Percentiles rank a stretch among this genome's conserved stretches.
Evolutionary conservation across 2,888 invertebrate species (phyloP).

Genomic region (Eupithecia centaureata): DNA sequence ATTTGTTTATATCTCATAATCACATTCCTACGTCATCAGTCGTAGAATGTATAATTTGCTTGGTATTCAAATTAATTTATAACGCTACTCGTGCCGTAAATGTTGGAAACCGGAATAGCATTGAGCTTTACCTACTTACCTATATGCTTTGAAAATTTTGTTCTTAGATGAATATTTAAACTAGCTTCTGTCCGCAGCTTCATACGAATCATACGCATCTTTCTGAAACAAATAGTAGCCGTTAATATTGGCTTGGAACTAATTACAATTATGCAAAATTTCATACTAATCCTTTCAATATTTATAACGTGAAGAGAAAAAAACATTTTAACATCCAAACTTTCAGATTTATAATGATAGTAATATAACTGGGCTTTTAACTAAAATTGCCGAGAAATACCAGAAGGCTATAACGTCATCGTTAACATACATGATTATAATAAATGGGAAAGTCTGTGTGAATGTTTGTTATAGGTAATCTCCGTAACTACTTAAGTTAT

Average conservation of each 20-base stretch:
- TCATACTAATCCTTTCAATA: background rate
- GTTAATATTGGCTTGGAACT: background rate
- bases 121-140: conserved; percentile 25
- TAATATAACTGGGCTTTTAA: background rate
- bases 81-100: conserved; percentile 13
- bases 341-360: background rate
- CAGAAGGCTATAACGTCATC: background rate
- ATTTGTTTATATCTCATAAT: conserved; percentile 11
- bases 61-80: conserved; percentile 16
- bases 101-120: conserved; percentile 28
- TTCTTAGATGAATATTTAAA: conserved; percentile 3
- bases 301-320: background rate
- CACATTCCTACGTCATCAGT: conserved; percentile 13
- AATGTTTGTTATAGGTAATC: no score
- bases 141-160: conserved; percentile 26
- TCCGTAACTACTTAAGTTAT: no score
- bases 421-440: no score
- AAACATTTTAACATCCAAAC: background rate
- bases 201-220: background rate
- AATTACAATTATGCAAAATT: background rate
- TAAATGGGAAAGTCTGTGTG: no score
- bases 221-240: background rate
- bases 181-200: background rate
- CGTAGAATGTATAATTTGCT: conserved; percentile 12
- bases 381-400: background rate